These are phyloP conservation scores for Ditylenchus dipsaci DNA, from an alignment of 1,140 invertebrate genomes.

Conservation along the genomic window DNA sequence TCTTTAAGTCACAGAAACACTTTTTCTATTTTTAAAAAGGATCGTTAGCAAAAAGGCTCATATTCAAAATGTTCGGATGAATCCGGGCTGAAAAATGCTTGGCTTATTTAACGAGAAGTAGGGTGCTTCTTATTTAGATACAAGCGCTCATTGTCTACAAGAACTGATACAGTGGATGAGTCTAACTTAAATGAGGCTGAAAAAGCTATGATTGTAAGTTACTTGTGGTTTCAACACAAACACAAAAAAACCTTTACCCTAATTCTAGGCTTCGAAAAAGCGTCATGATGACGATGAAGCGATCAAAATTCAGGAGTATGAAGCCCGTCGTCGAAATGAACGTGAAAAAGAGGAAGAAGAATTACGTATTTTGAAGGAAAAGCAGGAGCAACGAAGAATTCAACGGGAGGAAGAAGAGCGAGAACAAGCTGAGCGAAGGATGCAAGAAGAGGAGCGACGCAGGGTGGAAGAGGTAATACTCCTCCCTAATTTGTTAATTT, in stretches of 20 bases:
- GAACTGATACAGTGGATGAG: constrained; percentile 1
- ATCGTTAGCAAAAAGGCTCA: no score
- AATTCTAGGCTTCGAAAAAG: constrained; percentile 46
- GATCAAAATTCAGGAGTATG: constrained; percentile 54
- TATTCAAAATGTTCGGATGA: no score
- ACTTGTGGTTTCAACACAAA: background rate
- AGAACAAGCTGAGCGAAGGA: constrained; percentile 45
- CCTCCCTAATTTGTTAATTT: background rate
- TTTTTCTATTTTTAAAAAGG: no score
- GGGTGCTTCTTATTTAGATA: no score
- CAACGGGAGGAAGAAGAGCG: constrained; percentile 56
- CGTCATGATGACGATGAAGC: constrained; percentile 54
- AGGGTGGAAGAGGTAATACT: constrained; percentile 42
- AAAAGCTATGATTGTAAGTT: constrained; percentile 19
- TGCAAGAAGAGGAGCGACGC: constrained; percentile 49
- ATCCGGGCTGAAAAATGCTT: no score
- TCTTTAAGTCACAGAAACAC: no score
- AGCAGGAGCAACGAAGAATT: constrained; percentile 52
- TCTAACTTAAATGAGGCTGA: background rate
- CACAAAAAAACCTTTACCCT: background rate
- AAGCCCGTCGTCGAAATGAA: constrained; percentile 45
- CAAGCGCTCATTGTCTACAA: no score
- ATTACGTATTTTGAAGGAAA: constrained; percentile 52
- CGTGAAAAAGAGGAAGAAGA: constrained; percentile 50
- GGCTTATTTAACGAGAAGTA: no score